Evolutionary conservation across 2,888 invertebrate species (phyloP), one percentile per base, ranked within the genome.

Genomic region (Leucoma salicis): DNA sequence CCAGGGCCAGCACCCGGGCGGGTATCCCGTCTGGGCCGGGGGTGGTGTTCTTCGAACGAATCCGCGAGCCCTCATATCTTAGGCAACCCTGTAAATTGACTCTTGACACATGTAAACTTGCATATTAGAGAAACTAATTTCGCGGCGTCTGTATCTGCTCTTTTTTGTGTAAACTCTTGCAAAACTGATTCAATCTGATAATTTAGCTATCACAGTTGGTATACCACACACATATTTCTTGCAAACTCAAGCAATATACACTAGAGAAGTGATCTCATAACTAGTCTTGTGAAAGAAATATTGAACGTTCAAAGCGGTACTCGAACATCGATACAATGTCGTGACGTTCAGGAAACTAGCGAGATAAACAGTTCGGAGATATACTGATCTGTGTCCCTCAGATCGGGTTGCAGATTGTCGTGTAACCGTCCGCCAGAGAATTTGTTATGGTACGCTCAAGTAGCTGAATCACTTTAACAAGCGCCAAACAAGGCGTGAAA

Each of bases 391-490:
- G 43, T 40, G 47, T 49, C 56, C 53, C 47, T 53, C 49, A 65
- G 73, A 73, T 75, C 70, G 53, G 63, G 71, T 75, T 74, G 65
- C 76, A 57, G 72, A 66, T 67, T 70, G 74, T 68, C 71, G 64
- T 74, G 77, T 78, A 58, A 54, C 66, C 65, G 74, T 74, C 74
- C 58, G 49, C 55, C 43, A 35, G 57, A 45, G 64, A 66, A 80
- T 79, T 78, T 74, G 77, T 74, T 68, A 60, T 67, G 55, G 60
- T 58, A 59, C 62, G 67, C 54, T 57, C 59, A 57, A 60, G 57
- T 54, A 62, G 64, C 63, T 44, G 52, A 54, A 55, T 59, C 53
- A 54, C 60, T 58, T 53, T 73, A 73, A 75, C 74, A 71, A 72
- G 67, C 63, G 51, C 63, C 65, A 59, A 68, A 63, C 54, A 63